Conservation (phyloP, 1,140 invertebrate species). For the Pseudomyrmex dendroicus region DNA sequence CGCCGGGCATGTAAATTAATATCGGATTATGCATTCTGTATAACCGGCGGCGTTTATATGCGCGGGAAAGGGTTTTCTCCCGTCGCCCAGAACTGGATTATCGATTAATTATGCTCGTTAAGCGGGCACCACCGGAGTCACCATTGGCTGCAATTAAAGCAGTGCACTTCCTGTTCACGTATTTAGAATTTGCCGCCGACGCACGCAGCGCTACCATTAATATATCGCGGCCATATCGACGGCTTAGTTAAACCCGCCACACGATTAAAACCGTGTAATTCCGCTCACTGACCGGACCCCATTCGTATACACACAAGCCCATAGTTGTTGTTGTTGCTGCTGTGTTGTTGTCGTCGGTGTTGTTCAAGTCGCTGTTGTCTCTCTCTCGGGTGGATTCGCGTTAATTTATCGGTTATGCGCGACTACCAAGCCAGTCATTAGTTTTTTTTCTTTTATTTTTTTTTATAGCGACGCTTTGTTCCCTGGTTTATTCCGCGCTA, state of each 20-base stretch:
- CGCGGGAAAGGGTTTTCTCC: too few relatives aligned
- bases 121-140: constrained; percentile 36
- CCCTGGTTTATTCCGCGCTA: constrained; percentile 23
- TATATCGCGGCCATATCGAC: constrained; percentile 48
- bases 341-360: neutral
- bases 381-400: constrained; percentile 49
- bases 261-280: constrained; percentile 57
- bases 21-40: constrained; percentile 45
- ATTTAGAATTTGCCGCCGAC: constrained; percentile 46
- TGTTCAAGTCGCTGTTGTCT: constrained; percentile 30
- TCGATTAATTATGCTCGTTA: constrained; percentile 62
- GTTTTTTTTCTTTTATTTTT: constrained; percentile 5
- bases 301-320: neutral
- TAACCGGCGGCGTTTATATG: constrained; percentile 11
- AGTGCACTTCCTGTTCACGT: constrained; percentile 41
- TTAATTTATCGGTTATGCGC: constrained; percentile 47
- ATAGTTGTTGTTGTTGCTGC: neutral
- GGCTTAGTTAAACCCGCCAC: constrained; percentile 41
- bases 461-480: constrained; percentile 22
- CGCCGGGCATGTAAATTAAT: constrained; percentile 50
- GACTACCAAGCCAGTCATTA: neutral
- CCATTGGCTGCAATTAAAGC: constrained; percentile 56
- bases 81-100: constrained; percentile 31
- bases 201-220: constrained; percentile 22
- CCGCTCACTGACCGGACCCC: neutral